Percentiles rank a stretch among this genome's conserved stretches.
Evolutionary conservation across 92 coral and sea anemone species (phyloP).

Genomic region (Nematostella vectensis): DNA sequence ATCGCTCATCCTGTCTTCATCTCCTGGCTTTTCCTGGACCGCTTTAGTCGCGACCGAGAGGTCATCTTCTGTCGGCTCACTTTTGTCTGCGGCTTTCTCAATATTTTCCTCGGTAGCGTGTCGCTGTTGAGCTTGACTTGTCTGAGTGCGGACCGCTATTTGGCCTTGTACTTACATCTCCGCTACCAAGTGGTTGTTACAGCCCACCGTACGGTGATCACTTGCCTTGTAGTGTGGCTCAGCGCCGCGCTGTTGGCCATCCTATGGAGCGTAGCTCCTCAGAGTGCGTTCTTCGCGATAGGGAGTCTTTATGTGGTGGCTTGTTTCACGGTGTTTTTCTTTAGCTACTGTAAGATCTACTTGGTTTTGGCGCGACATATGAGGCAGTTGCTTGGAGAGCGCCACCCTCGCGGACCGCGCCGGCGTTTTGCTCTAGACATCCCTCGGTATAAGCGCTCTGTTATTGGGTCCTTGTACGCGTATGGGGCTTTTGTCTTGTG

Average conservation of each 20-base stretch:
- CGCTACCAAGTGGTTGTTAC: neutral
- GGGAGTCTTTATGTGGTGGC: neutral
- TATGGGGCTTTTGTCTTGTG: neutral
- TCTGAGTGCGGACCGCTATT: neutral
- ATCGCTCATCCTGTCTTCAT: neutral
- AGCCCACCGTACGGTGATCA: neutral
- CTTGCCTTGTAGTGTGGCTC: neutral
- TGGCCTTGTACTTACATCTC: constrained; percentile 1
- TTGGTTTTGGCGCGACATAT: neutral
- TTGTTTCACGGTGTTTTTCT: neutral
- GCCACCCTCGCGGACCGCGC: neutral
- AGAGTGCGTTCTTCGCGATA: neutral
- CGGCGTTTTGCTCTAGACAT: neutral
- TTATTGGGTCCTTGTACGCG: neutral
- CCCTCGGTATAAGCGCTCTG: neutral
- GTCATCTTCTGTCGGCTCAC: neutral
- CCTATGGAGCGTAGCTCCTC: neutral
- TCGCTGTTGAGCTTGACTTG: neutral
- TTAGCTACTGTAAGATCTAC: neutral
- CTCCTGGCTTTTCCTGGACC: neutral
- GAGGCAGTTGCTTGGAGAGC: neutral
- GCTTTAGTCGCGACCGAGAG: constrained; percentile 1
- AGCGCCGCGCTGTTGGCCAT: neutral
- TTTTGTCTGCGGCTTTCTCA: neutral
- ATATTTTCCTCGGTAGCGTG: neutral